Percentiles rank a stretch among this genome's conserved stretches.
Conservation (phyloP, 2,113 vertebrate genomes). For the Myrmecobius fasciatus region DNA sequence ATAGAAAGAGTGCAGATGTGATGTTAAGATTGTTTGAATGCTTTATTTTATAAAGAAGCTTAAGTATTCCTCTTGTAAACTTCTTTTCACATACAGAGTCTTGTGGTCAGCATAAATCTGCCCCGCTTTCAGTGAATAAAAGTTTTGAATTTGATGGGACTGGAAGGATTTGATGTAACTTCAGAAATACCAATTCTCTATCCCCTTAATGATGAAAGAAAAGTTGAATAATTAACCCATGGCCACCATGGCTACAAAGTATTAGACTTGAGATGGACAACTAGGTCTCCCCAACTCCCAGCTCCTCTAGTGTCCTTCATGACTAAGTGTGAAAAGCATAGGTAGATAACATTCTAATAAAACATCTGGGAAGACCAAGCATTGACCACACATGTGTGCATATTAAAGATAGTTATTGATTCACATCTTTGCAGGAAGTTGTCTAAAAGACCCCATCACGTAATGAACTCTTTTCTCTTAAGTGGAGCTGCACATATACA, state of each 20-base stretch:
- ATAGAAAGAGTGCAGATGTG: background rate
- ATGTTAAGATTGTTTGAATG: background rate
- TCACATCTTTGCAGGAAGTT: background rate
- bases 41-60: background rate
- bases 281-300: background rate
- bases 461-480: background rate
- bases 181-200: background rate
- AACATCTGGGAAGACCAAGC: background rate
- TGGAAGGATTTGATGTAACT: background rate
- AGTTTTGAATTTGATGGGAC: background rate
- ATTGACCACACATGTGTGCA: background rate
- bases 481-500: background rate
- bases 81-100: background rate
- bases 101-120: background rate
- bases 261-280: background rate
- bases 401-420: background rate
- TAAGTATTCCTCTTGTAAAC: background rate
- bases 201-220: background rate
- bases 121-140: background rate
- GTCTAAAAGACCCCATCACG: background rate
- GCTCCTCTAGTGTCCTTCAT: no score
- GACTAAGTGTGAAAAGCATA: no score
- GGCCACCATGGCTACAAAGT: background rate
- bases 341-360: no score
- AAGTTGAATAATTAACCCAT: background rate